Evolutionary conservation across 2,113 vertebrate species (phyloP), one percentile per base, ranked within the genome.

Genomic region (Sinocyclocheilus maitianheensis): DNA sequence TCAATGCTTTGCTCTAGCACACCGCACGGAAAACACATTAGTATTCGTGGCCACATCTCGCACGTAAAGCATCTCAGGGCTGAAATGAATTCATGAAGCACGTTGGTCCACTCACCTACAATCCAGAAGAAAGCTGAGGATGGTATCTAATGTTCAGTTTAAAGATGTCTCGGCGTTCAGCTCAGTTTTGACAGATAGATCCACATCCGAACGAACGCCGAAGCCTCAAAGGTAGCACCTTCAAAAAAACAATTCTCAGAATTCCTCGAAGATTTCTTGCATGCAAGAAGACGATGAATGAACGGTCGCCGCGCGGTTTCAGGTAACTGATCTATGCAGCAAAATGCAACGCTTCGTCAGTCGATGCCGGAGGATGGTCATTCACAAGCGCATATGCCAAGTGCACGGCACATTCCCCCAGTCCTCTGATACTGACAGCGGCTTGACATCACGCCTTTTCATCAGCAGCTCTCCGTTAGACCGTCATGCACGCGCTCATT

Each of bases 261-360:
- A 76, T 87, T 85, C 88, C 86, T 86, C 14, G 16, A 84, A 86
- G 79, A 84, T 60, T 7, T 77, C 48, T 18, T 71, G 87, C 91
- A 92, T 88, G 92, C 92, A 89, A 94, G 90, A 91, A 94, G 89
- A 91, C 91, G 91, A 65, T 84, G 79, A 58, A 72, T 84, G 83
- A 85, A 76, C 80, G 78, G 10, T 43, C 55, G 60, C 62, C 14
- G 60, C 34, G 48, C 58, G 83, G 74, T 20, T 75, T 76, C 34
- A 20, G 12, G 74, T 79, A 58, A 40, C 53, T 85, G 65, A 76
- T 78, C 78, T 80, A 24, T 76, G 63, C 87, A 37, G 86, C 80
- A 69, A 82, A 82, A 65, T 34, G 2, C 43, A 46, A 71, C 55
- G 46, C 67, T 60, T 86, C 53, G 75, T 81, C 76, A 58, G 88